Evolutionary conservation across 2,797 vertebrate genomes (phyloP).

Genomic region (Petrocephalus sullivani): DNA sequence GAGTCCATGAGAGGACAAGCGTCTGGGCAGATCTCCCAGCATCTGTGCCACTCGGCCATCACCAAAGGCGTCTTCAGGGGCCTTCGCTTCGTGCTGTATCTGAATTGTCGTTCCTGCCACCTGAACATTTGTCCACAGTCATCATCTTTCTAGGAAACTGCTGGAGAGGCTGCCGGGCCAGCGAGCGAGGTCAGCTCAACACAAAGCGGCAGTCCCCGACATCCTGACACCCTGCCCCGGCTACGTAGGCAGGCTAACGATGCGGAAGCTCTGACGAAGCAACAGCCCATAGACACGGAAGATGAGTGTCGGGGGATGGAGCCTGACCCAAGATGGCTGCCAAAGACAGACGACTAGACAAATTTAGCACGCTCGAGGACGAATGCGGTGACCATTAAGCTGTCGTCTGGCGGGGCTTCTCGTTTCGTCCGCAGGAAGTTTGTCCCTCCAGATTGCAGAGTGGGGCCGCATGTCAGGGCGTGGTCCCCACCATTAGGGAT

Average conservation of each 20-base stretch:
- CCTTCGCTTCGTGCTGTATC: background rate
- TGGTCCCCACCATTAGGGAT: conserved; percentile 21
- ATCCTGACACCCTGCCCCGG: background rate
- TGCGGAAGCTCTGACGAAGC: background rate
- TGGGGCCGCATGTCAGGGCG: conserved; percentile 12
- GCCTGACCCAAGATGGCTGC: background rate
- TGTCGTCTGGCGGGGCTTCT: background rate
- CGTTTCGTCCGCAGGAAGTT: background rate
- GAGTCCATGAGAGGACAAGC: background rate
- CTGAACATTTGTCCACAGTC: background rate
- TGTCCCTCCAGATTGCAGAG: conserved; percentile 10
- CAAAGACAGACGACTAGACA: background rate
- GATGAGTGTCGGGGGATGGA: background rate
- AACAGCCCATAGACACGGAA: background rate
- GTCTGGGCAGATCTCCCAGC: background rate
- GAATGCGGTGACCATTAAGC: background rate
- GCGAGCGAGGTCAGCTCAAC: background rate
- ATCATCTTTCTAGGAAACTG: conserved; percentile 10
- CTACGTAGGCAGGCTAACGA: background rate
- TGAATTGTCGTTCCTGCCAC: background rate
- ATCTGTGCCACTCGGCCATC: background rate
- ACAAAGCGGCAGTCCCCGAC: background rate
- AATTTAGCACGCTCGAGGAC: background rate
- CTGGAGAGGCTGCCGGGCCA: background rate
- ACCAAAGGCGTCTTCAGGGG: background rate